Conservation (phyloP, 2,797 vertebrate species). For the Malurus leucopterus region DNA sequence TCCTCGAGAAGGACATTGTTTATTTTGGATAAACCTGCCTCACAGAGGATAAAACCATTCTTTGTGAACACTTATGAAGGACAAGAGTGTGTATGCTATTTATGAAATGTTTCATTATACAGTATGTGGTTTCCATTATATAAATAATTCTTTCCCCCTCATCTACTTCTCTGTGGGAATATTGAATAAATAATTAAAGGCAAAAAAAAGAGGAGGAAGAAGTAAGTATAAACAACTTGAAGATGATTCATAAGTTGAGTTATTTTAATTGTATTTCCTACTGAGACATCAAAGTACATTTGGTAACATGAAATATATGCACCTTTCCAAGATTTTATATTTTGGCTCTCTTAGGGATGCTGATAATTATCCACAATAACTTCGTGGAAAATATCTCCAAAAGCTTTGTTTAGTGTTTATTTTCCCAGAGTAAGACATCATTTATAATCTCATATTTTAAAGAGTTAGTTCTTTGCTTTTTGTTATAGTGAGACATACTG, state of each 20-base stretch:
- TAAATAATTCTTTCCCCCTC: slow-evolving; percentile 46
- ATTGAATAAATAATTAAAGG: slow-evolving; percentile 54
- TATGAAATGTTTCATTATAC: slow-evolving; percentile 45
- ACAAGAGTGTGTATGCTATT: slow-evolving; percentile 36
- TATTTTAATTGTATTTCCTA: slow-evolving; percentile 48
- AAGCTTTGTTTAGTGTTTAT: slow-evolving; percentile 22
- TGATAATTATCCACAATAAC: background rate
- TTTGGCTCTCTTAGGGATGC: background rate
- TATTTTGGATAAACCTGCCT: slow-evolving; percentile 41
- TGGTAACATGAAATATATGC: slow-evolving; percentile 5
- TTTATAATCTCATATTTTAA: background rate
- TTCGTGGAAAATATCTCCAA: slow-evolving; percentile 8
- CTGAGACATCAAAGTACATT: slow-evolving; percentile 38
- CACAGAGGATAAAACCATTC: slow-evolving; percentile 37
- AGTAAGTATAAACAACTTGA: slow-evolving; percentile 55
- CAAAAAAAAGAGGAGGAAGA: slow-evolving; percentile 5
- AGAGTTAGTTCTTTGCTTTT: background rate
- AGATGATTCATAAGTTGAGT: slow-evolving; percentile 46
- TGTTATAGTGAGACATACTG: background rate
- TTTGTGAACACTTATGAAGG: slow-evolving; percentile 33
- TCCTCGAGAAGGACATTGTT: slow-evolving; percentile 16
- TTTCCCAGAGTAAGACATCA: background rate
- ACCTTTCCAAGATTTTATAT: slow-evolving; percentile 37
- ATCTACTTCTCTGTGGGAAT: slow-evolving; percentile 34
- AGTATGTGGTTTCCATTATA: slow-evolving; percentile 33